Evolutionary conservation across 2,888 invertebrate species (phyloP).

Genomic region (Cryptocheilus praepositus): DNA sequence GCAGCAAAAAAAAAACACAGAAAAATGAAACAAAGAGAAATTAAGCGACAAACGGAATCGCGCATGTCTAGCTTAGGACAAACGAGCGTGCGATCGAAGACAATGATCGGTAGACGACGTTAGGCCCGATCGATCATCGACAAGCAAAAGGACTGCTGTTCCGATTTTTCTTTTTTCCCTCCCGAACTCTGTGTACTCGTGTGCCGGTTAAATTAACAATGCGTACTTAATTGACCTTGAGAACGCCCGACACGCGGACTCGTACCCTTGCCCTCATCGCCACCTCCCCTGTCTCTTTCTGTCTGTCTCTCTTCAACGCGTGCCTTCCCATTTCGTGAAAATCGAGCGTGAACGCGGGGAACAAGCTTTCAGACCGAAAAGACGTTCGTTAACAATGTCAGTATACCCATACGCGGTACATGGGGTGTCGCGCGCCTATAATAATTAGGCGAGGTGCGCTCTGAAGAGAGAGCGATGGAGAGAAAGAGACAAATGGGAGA

Average conservation of each 20-base stretch:
- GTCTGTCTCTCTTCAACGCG: conserved; percentile 7
- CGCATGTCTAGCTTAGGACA: conserved; percentile 23
- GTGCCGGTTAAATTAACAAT: neutral
- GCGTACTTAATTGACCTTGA: conserved; percentile 9
- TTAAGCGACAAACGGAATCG: conserved; percentile 5
- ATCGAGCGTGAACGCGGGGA: conserved; percentile 18
- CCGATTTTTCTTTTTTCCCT: conserved; percentile 17
- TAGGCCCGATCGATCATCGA: conserved; percentile 27
- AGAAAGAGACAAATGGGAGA: no score
- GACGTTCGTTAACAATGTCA: neutral
- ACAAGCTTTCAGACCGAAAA: neutral
- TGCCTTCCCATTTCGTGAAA: conserved; percentile 7
- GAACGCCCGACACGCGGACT: neutral
- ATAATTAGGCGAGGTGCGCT: no score
- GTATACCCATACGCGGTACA: neutral
- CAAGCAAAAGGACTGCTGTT: neutral
- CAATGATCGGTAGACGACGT: conserved; percentile 28
- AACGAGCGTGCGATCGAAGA: conserved; percentile 6
- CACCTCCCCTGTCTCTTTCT: conserved; percentile 4
- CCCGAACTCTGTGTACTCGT: neutral
- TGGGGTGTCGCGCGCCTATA: no score
- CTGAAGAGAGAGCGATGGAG: no score
- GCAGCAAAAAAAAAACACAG: neutral
- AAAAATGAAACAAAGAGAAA: conserved; percentile 4
- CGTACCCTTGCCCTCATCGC: conserved; percentile 6